Conservation (phyloP, 2,113 vertebrate genomes). For the Nesoenas mayeri region DNA sequence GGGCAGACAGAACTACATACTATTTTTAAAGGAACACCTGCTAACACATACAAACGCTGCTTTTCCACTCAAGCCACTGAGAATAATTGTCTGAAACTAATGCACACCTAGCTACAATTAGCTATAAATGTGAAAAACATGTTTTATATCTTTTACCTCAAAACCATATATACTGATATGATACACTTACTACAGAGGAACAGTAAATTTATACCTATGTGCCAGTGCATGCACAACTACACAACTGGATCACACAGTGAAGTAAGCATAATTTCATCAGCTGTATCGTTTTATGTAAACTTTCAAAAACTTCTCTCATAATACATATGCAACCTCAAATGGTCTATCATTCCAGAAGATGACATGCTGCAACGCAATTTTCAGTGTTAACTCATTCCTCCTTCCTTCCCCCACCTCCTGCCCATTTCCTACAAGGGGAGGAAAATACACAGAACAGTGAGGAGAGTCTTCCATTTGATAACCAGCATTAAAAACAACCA, state of each 20-base stretch:
- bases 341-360: neutral
- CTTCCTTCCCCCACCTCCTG: neutral
- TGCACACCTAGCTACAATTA: neutral
- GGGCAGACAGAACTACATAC: neutral
- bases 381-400: neutral
- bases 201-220: neutral
- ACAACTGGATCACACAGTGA: neutral
- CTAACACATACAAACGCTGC: neutral
- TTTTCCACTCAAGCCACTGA: neutral
- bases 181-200: neutral
- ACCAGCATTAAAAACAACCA: neutral
- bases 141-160: neutral
- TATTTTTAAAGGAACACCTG: neutral
- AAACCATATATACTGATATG: neutral
- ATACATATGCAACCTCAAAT: neutral
- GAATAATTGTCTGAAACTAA: neutral
- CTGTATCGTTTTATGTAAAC: neutral
- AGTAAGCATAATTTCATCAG: neutral
- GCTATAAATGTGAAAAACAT: neutral
- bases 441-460: neutral
- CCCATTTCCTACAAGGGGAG: neutral
- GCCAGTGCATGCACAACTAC: neutral
- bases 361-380: neutral
- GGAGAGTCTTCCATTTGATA: neutral
- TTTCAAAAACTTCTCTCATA: neutral